These are phyloP conservation scores for Pararge aegeria DNA, from an alignment of 1,140 invertebrate genomes.

Conservation along the genomic window DNA sequence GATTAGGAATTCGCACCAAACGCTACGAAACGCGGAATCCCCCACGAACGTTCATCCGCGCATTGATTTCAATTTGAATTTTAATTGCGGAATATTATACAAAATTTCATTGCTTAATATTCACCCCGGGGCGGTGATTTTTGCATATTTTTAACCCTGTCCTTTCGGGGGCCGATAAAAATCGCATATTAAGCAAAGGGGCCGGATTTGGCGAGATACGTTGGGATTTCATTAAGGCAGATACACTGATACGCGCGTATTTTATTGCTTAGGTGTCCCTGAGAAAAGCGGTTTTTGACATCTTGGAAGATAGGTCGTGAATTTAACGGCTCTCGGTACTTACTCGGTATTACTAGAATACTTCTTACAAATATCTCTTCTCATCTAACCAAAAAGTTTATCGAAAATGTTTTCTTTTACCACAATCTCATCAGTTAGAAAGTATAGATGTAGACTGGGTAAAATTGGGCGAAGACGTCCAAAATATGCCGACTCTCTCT, in stretches of 20 bases:
- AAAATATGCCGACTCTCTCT: too few relatives aligned
- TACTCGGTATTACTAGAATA: conserved; percentile 1
- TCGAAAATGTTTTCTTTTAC: too few relatives aligned
- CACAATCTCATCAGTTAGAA: too few relatives aligned
- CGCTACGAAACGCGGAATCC: conserved; percentile 17
- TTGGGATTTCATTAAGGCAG: conserved; percentile 57
- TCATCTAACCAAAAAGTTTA: too few relatives aligned
- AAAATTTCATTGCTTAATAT: conserved; percentile 77
- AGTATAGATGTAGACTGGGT: too few relatives aligned
- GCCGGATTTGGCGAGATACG: conserved; percentile 48
- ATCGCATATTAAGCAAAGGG: conserved; percentile 58
- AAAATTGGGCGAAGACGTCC: too few relatives aligned
- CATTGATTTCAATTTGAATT: conserved; percentile 81
- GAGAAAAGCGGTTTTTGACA: conserved; percentile 30
- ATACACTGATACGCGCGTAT: conserved; percentile 52
- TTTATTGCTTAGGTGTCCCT: conserved; percentile 46
- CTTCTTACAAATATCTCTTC: too few relatives aligned
- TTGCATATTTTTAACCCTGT: conserved; percentile 68
- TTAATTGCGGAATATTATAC: conserved; percentile 80
- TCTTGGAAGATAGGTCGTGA: conserved; percentile 33
- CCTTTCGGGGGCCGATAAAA: conserved; percentile 59
- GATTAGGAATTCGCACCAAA: conserved; percentile 37
- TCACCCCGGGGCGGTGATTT: conserved; percentile 72
- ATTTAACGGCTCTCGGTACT: background rate
- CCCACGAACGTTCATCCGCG: conserved; percentile 51